phyloP scores from a whole-genome alignment of 2,797 vertebrate genomes.

The Sphenodon punctatus region DNA sequence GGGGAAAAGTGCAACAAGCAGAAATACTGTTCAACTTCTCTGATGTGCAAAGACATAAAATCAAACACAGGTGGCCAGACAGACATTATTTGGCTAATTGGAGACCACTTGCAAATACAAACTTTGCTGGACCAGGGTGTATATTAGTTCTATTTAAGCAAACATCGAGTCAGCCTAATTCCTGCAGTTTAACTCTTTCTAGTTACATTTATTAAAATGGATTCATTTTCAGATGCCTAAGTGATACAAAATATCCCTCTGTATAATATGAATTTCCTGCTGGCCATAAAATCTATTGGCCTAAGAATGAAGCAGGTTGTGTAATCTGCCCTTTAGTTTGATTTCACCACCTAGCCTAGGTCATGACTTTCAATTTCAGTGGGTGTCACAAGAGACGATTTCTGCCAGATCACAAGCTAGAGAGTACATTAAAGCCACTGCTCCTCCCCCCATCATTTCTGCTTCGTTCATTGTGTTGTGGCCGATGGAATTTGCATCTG shows the following conservation, averaged over 20 bases:
- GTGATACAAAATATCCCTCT: not conserved
- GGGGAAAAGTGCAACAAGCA: slow-evolving; percentile 1
- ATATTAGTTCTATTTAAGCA: not conserved
- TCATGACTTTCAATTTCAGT: not conserved
- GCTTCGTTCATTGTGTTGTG: not conserved
- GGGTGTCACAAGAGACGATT: not conserved
- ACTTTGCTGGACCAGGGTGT: not conserved
- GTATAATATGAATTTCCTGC: not conserved
- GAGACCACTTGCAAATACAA: not conserved
- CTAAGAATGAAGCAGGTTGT: not conserved
- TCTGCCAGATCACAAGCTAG: not conserved
- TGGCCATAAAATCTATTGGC: not conserved
- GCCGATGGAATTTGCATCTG: not conserved
- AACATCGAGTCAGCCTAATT: not conserved
- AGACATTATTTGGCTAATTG: not conserved
- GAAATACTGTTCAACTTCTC: not conserved
- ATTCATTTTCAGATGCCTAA: not conserved
- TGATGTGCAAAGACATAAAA: not conserved
- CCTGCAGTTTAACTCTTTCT: not conserved
- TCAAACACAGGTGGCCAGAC: not conserved
- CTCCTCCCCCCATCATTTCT: not conserved
- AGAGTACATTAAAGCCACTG: not conserved
- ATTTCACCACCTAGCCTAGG: not conserved
- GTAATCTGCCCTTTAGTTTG: not conserved
- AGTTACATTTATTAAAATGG: not conserved